Evolutionary conservation across 2,113 vertebrate genomes (phyloP).

Genomic region (Falcunculus frontatus): DNA sequence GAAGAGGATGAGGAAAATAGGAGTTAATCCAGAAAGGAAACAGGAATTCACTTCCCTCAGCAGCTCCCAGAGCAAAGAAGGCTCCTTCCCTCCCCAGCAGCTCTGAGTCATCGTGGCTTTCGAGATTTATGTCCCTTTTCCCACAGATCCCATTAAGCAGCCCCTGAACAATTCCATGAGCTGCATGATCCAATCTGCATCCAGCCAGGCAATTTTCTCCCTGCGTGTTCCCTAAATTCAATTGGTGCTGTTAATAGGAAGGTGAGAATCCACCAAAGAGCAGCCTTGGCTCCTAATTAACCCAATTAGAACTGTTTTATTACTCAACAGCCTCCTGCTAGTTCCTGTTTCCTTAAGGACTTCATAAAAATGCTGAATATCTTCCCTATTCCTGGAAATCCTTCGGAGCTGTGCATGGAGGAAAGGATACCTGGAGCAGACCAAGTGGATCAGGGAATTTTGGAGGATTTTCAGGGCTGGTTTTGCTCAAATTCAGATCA

Average conservation of each 20-base stretch:
- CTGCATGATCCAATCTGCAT: background rate
- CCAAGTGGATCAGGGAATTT: background rate
- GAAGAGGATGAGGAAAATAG: too few species aligned
- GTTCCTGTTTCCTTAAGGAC: background rate
- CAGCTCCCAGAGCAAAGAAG: background rate
- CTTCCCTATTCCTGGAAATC: background rate
- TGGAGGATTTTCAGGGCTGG: background rate
- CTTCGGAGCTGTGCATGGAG: accelerated
- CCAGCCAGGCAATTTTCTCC: background rate
- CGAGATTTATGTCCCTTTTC: background rate
- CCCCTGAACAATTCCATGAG: background rate
- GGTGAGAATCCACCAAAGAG: background rate
- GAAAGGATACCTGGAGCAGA: background rate
- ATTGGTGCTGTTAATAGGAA: background rate
- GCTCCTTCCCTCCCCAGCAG: background rate
- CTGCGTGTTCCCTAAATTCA: background rate
- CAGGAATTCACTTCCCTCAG: background rate
- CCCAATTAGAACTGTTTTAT: background rate
- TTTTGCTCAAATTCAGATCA: background rate
- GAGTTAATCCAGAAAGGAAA: background rate
- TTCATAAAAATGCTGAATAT: background rate
- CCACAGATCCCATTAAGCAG: background rate
- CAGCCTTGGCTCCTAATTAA: background rate
- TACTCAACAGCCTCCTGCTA: background rate
- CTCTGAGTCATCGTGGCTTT: accelerated